Evolutionary conservation across 2,888 invertebrate genomes (phyloP).

Genomic region (Pilophorus perplexus): DNA sequence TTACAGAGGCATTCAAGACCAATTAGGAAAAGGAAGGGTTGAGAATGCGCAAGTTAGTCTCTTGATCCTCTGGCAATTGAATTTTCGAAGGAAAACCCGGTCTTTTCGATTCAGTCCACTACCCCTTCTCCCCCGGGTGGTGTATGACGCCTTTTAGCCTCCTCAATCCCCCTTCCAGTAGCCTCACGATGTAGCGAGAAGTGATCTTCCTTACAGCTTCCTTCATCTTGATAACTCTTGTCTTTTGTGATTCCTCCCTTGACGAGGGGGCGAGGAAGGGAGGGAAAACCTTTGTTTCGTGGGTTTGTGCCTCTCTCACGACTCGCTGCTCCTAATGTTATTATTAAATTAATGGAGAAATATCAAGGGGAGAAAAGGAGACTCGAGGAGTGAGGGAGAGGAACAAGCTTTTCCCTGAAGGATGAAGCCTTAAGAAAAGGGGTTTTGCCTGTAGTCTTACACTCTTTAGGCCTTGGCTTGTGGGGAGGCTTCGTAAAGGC

Average conservation of each 20-base stretch:
- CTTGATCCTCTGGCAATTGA: too few relatives aligned
- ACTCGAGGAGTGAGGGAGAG: too few relatives aligned
- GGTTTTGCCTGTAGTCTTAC: conserved; percentile 13
- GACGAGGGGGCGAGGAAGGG: conserved; percentile 7
- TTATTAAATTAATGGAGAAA: conserved; percentile 42
- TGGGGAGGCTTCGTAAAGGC: conserved; percentile 5
- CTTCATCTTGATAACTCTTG: conserved; percentile 24
- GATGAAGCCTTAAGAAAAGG: conserved; percentile 18
- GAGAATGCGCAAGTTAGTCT: too few relatives aligned
- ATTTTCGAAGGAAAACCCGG: too few relatives aligned
- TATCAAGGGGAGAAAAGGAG: conserved; percentile 28
- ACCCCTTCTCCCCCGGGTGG: too few relatives aligned
- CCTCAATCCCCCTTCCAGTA: too few relatives aligned
- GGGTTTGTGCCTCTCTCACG: conserved; percentile 34
- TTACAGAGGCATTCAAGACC: too few relatives aligned
- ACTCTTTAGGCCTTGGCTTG: conserved; percentile 18
- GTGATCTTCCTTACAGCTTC: background rate
- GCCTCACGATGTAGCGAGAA: too few relatives aligned
- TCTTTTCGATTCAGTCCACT: too few relatives aligned
- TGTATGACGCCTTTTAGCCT: too few relatives aligned
- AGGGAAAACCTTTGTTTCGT: conserved; percentile 21
- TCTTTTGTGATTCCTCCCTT: conserved; percentile 19
- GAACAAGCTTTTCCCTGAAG: conserved; percentile 4
- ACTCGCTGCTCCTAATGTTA: conserved; percentile 41
- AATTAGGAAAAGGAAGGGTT: too few relatives aligned